Evolutionary conservation across 2,888 invertebrate genomes (phyloP).

Genomic region (Teinopalpus imperialis): DNA sequence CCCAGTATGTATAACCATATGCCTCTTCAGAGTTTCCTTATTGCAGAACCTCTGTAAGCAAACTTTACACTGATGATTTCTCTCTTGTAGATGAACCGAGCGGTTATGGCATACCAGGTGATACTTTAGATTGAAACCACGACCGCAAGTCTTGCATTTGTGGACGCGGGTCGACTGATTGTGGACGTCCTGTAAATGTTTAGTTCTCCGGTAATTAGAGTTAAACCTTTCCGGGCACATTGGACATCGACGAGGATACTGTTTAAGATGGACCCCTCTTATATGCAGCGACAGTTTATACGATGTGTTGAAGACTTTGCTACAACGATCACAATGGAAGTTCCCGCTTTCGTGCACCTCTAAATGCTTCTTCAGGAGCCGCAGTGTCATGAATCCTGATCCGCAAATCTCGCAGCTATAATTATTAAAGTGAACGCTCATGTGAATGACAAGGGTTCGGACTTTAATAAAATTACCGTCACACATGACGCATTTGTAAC

Average conservation of each 20-base stretch:
- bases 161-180: slow-evolving; percentile 71
- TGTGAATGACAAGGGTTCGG: slow-evolving; percentile 67
- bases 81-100: slow-evolving; percentile 71
- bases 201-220: slow-evolving; percentile 69
- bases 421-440: slow-evolving; percentile 75
- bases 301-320: slow-evolving; percentile 65
- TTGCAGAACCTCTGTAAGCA: slow-evolving; percentile 79
- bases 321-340: slow-evolving; percentile 66
- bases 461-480: slow-evolving; percentile 66
- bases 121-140: slow-evolving; percentile 69
- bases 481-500: slow-evolving; percentile 66
- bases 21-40: slow-evolving; percentile 79
- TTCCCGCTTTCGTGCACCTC: slow-evolving; percentile 72
- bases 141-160: slow-evolving; percentile 69
- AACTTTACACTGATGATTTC: slow-evolving; percentile 76
- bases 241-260: slow-evolving; percentile 64
- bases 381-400: slow-evolving; percentile 69
- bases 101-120: slow-evolving; percentile 69
- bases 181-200: slow-evolving; percentile 73
- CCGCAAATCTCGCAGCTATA: slow-evolving; percentile 75
- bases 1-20: slow-evolving; percentile 80
- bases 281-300: slow-evolving; percentile 66
- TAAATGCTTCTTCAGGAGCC: slow-evolving; percentile 68
- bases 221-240: slow-evolving; percentile 73
- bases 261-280: slow-evolving; percentile 68